phyloP scores from a whole-genome alignment of 2,888 invertebrate genomes.

The Eulithis prunata region DNA sequence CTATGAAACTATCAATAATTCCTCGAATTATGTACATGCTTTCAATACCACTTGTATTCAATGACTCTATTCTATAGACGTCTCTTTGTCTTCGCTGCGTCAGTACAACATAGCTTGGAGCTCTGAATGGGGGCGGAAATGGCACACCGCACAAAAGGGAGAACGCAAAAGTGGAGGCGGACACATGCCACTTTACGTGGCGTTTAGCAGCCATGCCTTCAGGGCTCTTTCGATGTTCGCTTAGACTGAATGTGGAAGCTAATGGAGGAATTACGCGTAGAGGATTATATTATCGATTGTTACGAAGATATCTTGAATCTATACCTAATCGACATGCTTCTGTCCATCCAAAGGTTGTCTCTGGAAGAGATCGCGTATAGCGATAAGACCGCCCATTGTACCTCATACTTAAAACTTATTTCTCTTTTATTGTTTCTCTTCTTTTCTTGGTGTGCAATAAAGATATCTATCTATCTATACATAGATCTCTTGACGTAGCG shows the following conservation, averaged over 20 bases:
- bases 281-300: neutral
- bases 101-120: slow-evolving; percentile 39
- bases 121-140: slow-evolving; percentile 57
- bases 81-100: neutral
- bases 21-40: neutral
- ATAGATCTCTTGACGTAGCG: no score
- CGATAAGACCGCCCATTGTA: no score
- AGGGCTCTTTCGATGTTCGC: slow-evolving; percentile 41
- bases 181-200: slow-evolving; percentile 55
- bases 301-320: neutral
- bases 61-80: neutral
- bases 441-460: no score
- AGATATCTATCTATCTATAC: no score
- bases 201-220: slow-evolving; percentile 47
- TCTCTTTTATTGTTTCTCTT: no score
- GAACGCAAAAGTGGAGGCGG: slow-evolving; percentile 49
- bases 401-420: no score
- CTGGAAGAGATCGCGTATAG: no score
- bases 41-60: neutral
- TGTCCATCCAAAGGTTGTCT: no score
- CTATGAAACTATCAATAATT: no score
- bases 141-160: slow-evolving; percentile 55
- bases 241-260: slow-evolving; percentile 7
- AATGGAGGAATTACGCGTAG: neutral
- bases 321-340: no score